Evolutionary conservation across 1,140 invertebrate genomes (phyloP).

Genomic region (Drosophila parabipectinata): DNA sequence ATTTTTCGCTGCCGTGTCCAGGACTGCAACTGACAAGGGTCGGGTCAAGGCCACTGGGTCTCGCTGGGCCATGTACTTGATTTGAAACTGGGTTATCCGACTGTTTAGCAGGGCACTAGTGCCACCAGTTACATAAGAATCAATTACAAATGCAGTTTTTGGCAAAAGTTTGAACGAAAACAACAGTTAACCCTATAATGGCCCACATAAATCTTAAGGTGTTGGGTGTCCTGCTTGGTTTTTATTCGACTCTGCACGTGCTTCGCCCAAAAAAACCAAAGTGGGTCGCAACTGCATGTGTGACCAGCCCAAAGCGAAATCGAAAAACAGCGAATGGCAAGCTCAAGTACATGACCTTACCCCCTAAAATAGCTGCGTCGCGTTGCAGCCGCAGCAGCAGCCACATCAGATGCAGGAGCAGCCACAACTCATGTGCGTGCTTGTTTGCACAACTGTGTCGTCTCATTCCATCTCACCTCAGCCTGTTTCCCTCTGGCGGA

Average conservation of each 20-base stretch:
- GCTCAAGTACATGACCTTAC: conserved; percentile 81
- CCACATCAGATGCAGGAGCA: conserved; percentile 12
- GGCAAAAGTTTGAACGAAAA: too few species aligned
- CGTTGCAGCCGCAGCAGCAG: conserved; percentile 17
- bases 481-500: background rate
- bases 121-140: too few species aligned
- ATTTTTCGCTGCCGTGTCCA: conserved; percentile 5
- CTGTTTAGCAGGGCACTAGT: too few species aligned
- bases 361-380: conserved; percentile 24
- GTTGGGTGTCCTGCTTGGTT: too few species aligned
- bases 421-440: conserved; percentile 50
- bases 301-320: conserved; percentile 6
- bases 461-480: background rate
- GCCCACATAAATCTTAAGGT: too few species aligned
- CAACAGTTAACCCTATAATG: too few species aligned
- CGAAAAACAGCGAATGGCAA: conserved; percentile 11
- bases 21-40: background rate
- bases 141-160: too few species aligned
- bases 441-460: conserved; percentile 62
- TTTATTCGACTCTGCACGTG: too few species aligned
- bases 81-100: background rate
- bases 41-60: conserved; percentile 29
- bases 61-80: background rate
- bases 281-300: conserved; percentile 25
- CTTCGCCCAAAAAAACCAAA: conserved; percentile 25